A percentile compares a stretch with the other conserved stretches of the same genome.
phyloP scores from a whole-genome alignment of 2,113 vertebrate genomes.

The Colaptes auratus region DNA sequence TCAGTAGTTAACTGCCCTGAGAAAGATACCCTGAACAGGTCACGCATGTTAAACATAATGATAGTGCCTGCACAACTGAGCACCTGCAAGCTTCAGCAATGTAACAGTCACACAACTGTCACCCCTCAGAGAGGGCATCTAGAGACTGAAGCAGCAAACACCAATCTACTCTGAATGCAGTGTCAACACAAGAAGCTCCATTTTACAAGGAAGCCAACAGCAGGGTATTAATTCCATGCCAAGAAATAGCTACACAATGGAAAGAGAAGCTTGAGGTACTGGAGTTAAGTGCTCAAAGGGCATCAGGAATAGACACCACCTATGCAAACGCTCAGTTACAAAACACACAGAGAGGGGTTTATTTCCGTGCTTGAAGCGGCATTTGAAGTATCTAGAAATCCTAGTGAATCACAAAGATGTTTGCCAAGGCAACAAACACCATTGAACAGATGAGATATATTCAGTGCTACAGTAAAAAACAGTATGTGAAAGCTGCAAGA shows the following conservation, averaged over 20 bases:
- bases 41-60: accelerated
- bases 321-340: background rate
- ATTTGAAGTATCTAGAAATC: slow-evolving; percentile 47
- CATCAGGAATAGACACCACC: slow-evolving; percentile 27
- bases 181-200: background rate
- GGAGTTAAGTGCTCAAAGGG: background rate
- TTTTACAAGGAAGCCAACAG: background rate
- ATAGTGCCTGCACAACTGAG: accelerated
- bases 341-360: background rate
- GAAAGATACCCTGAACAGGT: accelerated
- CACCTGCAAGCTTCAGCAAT: background rate
- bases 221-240: background rate
- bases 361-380: background rate
- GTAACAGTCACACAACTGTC: background rate
- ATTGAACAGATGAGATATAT: background rate
- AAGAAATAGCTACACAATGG: background rate
- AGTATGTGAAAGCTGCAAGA: background rate
- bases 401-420: background rate
- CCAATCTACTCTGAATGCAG: background rate
- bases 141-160: background rate
- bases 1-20: too few species aligned
- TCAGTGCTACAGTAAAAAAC: background rate
- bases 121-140: background rate
- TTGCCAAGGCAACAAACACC: background rate
- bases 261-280: background rate